Evolutionary conservation across 2,113 vertebrate genomes (phyloP).

Genomic region (Eudorcas thomsonii): DNA sequence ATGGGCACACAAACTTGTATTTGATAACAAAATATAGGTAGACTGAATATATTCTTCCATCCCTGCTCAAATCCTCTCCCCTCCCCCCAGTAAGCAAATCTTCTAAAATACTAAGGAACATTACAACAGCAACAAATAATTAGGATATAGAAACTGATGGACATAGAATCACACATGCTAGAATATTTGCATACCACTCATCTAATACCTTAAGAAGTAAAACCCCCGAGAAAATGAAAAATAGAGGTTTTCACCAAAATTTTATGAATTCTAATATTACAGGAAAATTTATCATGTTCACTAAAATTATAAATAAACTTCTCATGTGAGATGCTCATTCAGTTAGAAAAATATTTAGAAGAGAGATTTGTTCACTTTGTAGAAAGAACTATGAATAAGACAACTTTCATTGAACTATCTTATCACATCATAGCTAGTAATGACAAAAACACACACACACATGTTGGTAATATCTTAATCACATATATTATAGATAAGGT

Average conservation of each 20-base stretch:
- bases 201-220: neutral
- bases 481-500: neutral
- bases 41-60: neutral
- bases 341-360: neutral
- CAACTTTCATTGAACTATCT: neutral
- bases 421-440: neutral
- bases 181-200: neutral
- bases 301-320: neutral
- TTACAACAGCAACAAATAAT: neutral
- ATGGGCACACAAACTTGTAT: neutral
- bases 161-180: neutral
- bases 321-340: neutral
- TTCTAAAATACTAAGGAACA: neutral
- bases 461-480: neutral
- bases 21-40: neutral
- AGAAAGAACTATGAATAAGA: neutral
- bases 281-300: neutral
- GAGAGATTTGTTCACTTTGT: neutral
- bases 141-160: neutral
- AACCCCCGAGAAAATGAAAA: neutral
- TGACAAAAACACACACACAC: neutral
- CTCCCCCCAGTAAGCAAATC: neutral
- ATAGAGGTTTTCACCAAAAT: neutral
- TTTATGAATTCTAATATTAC: neutral
- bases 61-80: neutral